phyloP scores from a whole-genome alignment of 2,113 vertebrate genomes.

The Otus sunia region DNA sequence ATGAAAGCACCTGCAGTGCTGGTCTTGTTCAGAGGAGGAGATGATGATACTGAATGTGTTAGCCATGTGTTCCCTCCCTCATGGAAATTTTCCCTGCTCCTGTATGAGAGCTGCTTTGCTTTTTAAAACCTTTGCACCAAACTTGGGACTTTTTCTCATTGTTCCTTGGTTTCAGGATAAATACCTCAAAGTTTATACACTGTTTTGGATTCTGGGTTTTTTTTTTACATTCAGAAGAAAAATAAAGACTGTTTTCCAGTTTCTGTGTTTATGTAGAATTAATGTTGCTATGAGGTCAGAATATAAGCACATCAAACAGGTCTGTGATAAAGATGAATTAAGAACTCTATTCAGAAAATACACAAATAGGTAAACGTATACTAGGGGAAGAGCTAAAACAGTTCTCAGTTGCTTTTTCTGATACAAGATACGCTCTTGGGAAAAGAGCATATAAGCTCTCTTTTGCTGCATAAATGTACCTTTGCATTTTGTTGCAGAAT shows the following conservation, averaged over 20 bases:
- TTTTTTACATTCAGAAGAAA: background rate
- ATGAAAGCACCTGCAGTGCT: background rate
- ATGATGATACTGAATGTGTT: background rate
- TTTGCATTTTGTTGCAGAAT: constrained; percentile 80
- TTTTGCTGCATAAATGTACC: background rate
- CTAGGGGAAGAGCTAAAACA: background rate
- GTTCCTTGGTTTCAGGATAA: background rate
- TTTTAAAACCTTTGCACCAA: background rate
- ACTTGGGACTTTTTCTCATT: background rate
- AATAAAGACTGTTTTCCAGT: background rate
- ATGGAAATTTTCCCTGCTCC: background rate
- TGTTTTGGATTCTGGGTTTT: background rate
- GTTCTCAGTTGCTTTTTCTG: background rate
- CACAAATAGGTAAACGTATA: background rate
- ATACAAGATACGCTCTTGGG: background rate
- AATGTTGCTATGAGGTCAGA: background rate
- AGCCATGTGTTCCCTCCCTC: background rate
- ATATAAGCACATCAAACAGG: background rate
- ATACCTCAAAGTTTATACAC: background rate
- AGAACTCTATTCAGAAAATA: background rate
- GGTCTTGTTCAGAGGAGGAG: background rate
- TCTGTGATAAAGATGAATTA: background rate
- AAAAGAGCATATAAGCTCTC: background rate
- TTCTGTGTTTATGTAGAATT: background rate
- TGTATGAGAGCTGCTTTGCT: background rate